Evolutionary conservation across 2,888 invertebrate genomes (phyloP).

Genomic region (Apamea anceps): DNA sequence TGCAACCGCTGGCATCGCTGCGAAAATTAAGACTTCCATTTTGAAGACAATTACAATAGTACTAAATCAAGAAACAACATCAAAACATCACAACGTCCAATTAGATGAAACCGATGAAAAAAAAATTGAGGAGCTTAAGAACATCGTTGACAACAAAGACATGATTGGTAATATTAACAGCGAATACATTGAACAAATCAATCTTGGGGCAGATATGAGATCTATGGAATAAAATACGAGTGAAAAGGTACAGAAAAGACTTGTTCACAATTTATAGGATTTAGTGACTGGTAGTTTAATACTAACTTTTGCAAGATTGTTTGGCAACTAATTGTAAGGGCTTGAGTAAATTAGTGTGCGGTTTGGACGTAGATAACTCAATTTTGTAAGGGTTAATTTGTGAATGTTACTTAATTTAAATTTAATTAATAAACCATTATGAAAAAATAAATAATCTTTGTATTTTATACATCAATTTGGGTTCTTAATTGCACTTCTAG

Average conservation of each 20-base stretch:
- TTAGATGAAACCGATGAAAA: not conserved
- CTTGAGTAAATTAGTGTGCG: constrained; percentile 34
- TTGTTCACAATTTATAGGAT: constrained; percentile 7
- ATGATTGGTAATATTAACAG: not conserved
- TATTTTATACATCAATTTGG: constrained; percentile 29
- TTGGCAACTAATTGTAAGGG: constrained; percentile 56
- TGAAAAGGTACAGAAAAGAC: constrained; percentile 45
- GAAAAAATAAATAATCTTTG: constrained; percentile 27
- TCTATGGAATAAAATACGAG: constrained; percentile 9
- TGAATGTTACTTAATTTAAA: constrained; percentile 9
- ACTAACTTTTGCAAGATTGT: constrained; percentile 54
- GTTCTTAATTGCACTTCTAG: constrained; percentile 38
- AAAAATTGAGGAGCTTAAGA: not conserved
- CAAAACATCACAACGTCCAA: not conserved
- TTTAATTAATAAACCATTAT: constrained; percentile 31
- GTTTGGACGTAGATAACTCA: constrained; percentile 25
- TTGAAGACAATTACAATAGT: constrained; percentile 8
- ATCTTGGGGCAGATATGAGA: constrained; percentile 15
- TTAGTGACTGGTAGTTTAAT: constrained; percentile 35
- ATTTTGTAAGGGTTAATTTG: constrained; percentile 8
- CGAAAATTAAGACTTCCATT: not conserved
- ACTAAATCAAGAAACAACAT: not conserved
- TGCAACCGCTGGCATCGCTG: not conserved
- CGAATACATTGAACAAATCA: constrained; percentile 1
- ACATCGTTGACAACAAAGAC: not conserved